Percentiles rank a stretch among this genome's conserved stretches.
These are phyloP conservation scores for Chrysoperla carnea DNA, from an alignment of 1,140 invertebrate species.

Conservation along the genomic window DNA sequence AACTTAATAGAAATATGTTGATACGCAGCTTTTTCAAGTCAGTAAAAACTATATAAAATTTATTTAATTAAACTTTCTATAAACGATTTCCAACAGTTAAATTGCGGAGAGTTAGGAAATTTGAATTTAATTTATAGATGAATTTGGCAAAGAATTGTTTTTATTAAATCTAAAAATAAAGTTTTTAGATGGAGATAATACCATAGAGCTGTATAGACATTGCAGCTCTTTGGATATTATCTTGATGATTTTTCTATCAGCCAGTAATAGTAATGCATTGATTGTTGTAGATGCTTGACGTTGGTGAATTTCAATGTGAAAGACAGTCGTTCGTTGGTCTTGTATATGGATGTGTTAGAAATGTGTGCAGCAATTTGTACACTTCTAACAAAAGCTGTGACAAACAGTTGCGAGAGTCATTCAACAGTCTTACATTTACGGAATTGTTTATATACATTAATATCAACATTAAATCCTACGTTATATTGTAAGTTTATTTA, in stretches of 20 bases:
- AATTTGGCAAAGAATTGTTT: too few species aligned
- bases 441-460: slow-evolving; percentile 24
- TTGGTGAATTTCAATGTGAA: slow-evolving; percentile 12
- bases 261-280: slow-evolving; percentile 3
- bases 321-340: slow-evolving; percentile 16
- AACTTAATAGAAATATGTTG: slow-evolving; percentile 21
- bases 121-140: too few species aligned
- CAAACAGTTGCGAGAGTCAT: slow-evolving; percentile 19
- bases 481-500: slow-evolving; percentile 24
- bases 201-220: too few species aligned
- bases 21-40: slow-evolving; percentile 21
- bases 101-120: too few species aligned
- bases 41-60: not conserved
- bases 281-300: slow-evolving; percentile 19
- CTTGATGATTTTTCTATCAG: too few species aligned
- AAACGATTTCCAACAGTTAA: too few species aligned
- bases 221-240: too few species aligned
- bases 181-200: too few species aligned
- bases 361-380: slow-evolving; percentile 28
- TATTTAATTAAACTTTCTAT: slow-evolving; percentile 3
- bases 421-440: slow-evolving; percentile 22
- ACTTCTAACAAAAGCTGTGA: slow-evolving; percentile 23
- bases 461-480: slow-evolving; percentile 24
- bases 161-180: too few species aligned
- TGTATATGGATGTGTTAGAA: slow-evolving; percentile 26